Percentiles rank a stretch among this genome's conserved stretches.
phyloP scores from a whole-genome alignment of 2,888 invertebrate genomes.

The Hedya salicella region DNA sequence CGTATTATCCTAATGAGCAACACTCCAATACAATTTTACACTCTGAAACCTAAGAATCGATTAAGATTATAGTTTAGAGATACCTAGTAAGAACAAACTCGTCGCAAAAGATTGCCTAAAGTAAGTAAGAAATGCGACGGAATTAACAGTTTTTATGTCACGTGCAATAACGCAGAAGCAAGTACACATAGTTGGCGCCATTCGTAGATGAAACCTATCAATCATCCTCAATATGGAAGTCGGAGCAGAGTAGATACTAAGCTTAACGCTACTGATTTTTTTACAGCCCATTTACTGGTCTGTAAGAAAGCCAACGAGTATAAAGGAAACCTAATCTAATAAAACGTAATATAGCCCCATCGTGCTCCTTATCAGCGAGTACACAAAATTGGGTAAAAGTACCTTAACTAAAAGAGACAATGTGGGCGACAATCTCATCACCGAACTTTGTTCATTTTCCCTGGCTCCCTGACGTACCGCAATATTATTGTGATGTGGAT shows the following conservation, averaged over 20 bases:
- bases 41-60: not conserved
- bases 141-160: no score
- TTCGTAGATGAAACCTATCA: no score
- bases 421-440: conserved; percentile 43
- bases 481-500: conserved; percentile 42
- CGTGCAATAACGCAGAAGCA: no score
- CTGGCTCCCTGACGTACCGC: conserved; percentile 33
- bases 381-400: conserved; percentile 26
- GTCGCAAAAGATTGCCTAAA: no score
- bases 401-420: conserved; percentile 39
- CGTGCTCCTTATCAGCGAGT: conserved; percentile 28
- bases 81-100: no score
- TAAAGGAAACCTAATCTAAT: conserved; percentile 35
- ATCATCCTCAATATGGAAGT: not conserved
- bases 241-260: not conserved
- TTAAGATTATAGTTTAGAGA: no score
- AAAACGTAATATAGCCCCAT: conserved; percentile 36
- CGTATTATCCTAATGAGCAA: not conserved
- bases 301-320: conserved; percentile 6
- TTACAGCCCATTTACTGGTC: not conserved
- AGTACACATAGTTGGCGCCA: no score
- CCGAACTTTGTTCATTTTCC: conserved; percentile 42
- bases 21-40: not conserved
- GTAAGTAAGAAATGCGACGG: no score
- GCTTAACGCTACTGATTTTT: not conserved